A percentile compares a stretch with the other conserved stretches of the same genome.
phyloP scores from a whole-genome alignment of 1,140 invertebrate genomes.

The Uloborus diversus region DNA sequence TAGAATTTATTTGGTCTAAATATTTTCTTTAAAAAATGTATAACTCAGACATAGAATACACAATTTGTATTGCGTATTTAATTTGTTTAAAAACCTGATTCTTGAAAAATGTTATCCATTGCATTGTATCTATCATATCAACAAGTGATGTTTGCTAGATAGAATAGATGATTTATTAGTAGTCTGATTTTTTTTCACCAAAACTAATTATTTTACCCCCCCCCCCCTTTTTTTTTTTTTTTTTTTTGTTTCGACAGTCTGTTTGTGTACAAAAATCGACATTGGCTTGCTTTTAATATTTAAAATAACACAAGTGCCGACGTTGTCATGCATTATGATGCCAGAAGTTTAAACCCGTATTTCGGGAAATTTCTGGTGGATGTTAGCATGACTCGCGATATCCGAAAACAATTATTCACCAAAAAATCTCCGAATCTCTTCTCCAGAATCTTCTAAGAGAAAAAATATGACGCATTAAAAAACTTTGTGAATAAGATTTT shows the following conservation, averaged over 20 bases:
- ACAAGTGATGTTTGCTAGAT: too few relatives aligned
- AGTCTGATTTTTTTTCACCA: neutral
- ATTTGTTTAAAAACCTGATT: too few relatives aligned
- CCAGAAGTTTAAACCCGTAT: slow-evolving; percentile 21
- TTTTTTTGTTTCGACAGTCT: neutral
- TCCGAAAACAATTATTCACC: neutral
- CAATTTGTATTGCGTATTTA: too few relatives aligned
- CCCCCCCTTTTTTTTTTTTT: neutral
- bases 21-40: too few relatives aligned
- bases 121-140: too few relatives aligned
- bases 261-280: neutral
- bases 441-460: neutral
- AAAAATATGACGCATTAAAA: neutral
- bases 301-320: neutral
- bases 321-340: slow-evolving; percentile 12
- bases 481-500: neutral
- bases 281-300: neutral
- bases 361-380: slow-evolving; percentile 26
- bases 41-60: too few relatives aligned
- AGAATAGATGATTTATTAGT: neutral
- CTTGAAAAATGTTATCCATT: too few relatives aligned
- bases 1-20: too few relatives aligned
- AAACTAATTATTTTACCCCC: neutral
- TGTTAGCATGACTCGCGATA: neutral
- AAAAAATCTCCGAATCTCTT: neutral